phyloP scores from a whole-genome alignment of 2,888 invertebrate genomes.

The Ptycholaimellus sp. region DNA sequence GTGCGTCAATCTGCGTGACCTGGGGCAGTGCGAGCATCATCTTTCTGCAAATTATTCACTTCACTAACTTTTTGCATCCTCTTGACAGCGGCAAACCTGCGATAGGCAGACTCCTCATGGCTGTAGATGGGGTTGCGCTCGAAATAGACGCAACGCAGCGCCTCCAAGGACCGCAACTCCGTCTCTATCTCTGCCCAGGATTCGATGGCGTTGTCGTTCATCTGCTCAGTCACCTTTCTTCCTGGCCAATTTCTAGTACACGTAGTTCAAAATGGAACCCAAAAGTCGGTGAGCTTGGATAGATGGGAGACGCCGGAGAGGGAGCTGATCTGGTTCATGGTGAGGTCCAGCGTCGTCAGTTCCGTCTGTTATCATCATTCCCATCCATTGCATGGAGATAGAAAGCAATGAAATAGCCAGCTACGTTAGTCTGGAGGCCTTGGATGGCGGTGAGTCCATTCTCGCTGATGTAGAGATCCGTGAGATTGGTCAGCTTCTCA shows the following conservation, averaged over 20 bases:
- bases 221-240: constrained; percentile 33
- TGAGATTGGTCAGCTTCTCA: constrained; percentile 44
- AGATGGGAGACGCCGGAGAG: constrained; percentile 57
- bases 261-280: constrained; percentile 61
- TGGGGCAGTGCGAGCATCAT: too few relatives aligned
- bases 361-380: constrained; percentile 12
- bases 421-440: constrained; percentile 35
- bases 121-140: constrained; percentile 53
- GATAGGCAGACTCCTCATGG: constrained; percentile 11
- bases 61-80: too few relatives aligned
- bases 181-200: constrained; percentile 58
- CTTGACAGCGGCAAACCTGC: too few relatives aligned
- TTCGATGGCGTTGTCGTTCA: constrained; percentile 64
- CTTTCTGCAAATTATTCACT: too few relatives aligned
- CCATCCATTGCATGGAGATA: neutral
- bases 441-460: constrained; percentile 59
- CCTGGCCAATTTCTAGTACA: too few relatives aligned
- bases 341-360: constrained; percentile 64
- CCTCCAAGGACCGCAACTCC: constrained; percentile 35
- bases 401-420: constrained; percentile 2
- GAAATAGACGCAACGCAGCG: constrained; percentile 54
- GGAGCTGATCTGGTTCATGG: constrained; percentile 53
- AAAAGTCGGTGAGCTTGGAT: constrained; percentile 60
- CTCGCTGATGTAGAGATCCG: constrained; percentile 72
- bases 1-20: too few relatives aligned